Conservation (phyloP, 2,113 vertebrate species). For the Datnioides undecimradiatus region DNA sequence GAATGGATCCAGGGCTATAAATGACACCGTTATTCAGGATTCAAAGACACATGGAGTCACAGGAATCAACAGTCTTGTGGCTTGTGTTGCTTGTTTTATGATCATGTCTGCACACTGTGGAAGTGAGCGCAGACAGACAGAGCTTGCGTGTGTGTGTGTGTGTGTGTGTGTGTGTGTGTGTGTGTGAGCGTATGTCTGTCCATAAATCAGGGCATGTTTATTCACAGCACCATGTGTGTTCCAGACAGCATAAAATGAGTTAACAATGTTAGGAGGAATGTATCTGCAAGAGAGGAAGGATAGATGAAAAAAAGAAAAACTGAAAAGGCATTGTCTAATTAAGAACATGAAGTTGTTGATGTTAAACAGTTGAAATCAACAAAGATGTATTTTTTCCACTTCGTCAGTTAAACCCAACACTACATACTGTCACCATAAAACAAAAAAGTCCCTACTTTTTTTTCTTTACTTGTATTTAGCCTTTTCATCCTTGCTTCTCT, state of each 20-base stretch:
- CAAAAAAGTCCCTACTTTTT: not conserved
- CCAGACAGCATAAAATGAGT: slow-evolving; percentile 71
- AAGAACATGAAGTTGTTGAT: not conserved
- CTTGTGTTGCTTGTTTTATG: slow-evolving; percentile 61
- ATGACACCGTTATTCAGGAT: slow-evolving; percentile 62
- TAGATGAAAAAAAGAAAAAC: not conserved
- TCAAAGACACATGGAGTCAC: slow-evolving; percentile 52
- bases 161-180: slow-evolving; percentile 30
- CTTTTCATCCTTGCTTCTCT: slow-evolving; percentile 18
- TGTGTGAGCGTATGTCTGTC: slow-evolving; percentile 33
- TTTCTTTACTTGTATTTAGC: slow-evolving; percentile 6
- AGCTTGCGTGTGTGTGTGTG: not conserved
- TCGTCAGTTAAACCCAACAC: not conserved
- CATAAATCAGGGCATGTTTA: slow-evolving; percentile 74
- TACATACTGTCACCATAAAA: slow-evolving; percentile 3
- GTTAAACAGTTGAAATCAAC: not conserved
- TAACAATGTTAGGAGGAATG: slow-evolving; percentile 65
- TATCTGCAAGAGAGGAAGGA: slow-evolving; percentile 34
- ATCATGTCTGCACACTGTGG: slow-evolving; percentile 58
- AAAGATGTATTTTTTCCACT: not conserved
- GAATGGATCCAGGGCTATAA: slow-evolving; percentile 53
- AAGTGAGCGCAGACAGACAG: slow-evolving; percentile 47
- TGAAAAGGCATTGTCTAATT: not conserved
- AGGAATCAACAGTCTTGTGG: slow-evolving; percentile 40
- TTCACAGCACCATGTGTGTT: slow-evolving; percentile 73